Evolutionary conservation across 2,113 vertebrate genomes (phyloP).

Genomic region (Erythrocercus mccallii): DNA sequence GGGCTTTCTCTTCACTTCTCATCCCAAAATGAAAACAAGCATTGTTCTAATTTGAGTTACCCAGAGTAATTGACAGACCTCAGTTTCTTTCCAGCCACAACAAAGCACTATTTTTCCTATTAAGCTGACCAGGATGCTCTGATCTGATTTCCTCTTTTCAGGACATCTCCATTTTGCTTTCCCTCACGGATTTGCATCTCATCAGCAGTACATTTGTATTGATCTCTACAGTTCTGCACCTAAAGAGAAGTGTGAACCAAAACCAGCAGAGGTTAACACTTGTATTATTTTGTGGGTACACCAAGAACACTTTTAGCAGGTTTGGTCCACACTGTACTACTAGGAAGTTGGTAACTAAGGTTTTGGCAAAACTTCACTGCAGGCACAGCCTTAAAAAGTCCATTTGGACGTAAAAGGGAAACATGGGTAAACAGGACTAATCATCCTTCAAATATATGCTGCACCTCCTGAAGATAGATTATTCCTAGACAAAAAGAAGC

Average conservation of each 20-base stretch:
- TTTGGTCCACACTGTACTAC: neutral
- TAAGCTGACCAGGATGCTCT: neutral
- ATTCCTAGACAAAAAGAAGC: neutral
- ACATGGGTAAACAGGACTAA: neutral
- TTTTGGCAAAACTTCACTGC: neutral
- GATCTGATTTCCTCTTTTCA: neutral
- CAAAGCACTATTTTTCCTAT: neutral
- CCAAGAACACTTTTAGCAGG: neutral
- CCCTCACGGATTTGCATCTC: neutral
- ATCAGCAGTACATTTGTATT: neutral
- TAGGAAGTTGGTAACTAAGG: neutral
- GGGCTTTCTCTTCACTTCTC: neutral
- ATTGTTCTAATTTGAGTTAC: neutral
- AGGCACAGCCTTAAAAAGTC: neutral
- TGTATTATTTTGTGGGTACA: neutral
- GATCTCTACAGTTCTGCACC: neutral
- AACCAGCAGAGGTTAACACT: constrained; percentile 49
- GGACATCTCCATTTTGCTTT: neutral
- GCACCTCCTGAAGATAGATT: neutral
- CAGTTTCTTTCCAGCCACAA: neutral
- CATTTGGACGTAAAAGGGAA: neutral
- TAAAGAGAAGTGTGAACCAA: constrained; percentile 19
- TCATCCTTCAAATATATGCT: neutral
- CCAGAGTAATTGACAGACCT: neutral
- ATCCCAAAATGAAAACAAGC: neutral